Evolutionary conservation across 2,113 vertebrate genomes (phyloP).

Genomic region (Lates calcarifer): DNA sequence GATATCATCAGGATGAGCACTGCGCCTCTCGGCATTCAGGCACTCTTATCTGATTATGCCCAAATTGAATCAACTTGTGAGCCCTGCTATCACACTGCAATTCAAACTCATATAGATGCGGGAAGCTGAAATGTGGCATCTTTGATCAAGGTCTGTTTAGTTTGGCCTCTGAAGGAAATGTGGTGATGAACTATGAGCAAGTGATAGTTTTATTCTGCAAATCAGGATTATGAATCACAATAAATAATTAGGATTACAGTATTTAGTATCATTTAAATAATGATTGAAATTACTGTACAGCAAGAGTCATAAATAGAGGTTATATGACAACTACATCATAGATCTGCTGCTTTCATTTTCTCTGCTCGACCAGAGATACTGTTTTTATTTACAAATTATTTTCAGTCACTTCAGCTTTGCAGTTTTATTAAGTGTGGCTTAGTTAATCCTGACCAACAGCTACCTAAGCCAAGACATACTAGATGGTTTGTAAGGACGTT

Average conservation of each 20-base stretch:
- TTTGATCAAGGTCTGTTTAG: constrained; percentile 25
- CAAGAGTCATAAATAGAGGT: background rate
- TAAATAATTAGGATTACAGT: background rate
- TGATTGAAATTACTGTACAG: no score
- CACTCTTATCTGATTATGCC: constrained; percentile 60
- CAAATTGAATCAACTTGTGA: constrained; percentile 65
- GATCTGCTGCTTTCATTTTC: background rate
- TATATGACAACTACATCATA: background rate
- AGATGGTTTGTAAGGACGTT: no score
- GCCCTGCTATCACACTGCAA: constrained; percentile 31
- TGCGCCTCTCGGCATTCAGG: constrained; percentile 38
- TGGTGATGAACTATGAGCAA: constrained; percentile 23
- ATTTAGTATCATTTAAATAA: background rate
- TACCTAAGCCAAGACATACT: no score
- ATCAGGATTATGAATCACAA: background rate
- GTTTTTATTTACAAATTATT: background rate
- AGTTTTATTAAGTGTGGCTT: background rate
- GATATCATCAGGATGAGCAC: constrained; percentile 45
- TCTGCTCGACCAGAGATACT: background rate
- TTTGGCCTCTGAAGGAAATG: background rate
- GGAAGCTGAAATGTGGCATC: constrained; percentile 22
- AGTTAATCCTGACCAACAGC: background rate
- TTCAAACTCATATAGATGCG: constrained; percentile 34
- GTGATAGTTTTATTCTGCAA: constrained; percentile 4
- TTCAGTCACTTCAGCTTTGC: background rate